Evolutionary conservation across 1,140 invertebrate species (phyloP).

Genomic region (Globodera rostochiensis): DNA sequence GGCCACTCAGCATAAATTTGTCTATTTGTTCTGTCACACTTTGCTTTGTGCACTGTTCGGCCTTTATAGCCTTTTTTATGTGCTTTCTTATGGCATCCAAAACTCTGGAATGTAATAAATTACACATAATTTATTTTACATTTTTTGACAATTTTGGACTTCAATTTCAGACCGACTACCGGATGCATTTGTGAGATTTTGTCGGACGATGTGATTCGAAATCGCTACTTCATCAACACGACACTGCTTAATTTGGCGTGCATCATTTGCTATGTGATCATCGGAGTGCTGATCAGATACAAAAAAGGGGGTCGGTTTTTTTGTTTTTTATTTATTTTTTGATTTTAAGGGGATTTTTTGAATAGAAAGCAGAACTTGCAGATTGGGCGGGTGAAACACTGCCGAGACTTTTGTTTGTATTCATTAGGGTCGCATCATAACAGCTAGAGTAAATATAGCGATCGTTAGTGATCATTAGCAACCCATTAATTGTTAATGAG

Average conservation of each 20-base stretch:
- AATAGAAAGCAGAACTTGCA: not conserved
- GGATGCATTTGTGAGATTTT: slow-evolving; percentile 21
- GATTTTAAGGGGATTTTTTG: not conserved
- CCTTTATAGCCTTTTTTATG: slow-evolving; percentile 11
- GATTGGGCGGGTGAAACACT: not conserved
- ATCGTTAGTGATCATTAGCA: not conserved
- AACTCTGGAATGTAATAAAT: slow-evolving; percentile 13
- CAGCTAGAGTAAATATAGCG: no score
- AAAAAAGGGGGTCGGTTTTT: slow-evolving; percentile 10
- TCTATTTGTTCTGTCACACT: slow-evolving; percentile 11
- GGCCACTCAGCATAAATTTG: not conserved
- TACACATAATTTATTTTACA: not conserved
- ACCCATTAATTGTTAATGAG: not conserved
- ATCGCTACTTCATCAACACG: not conserved
- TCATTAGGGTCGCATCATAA: no score
- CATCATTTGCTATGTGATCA: slow-evolving; percentile 11
- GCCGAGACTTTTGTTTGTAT: no score
- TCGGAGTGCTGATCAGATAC: slow-evolving; percentile 10
- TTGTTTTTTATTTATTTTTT: not conserved
- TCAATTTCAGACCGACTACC: slow-evolving; percentile 3
- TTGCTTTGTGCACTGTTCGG: slow-evolving; percentile 14
- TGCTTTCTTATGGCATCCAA: not conserved
- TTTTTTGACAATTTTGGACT: not conserved
- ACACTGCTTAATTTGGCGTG: slow-evolving; percentile 11
- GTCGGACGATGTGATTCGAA: not conserved